Evolutionary conservation across 2,888 invertebrate genomes (phyloP).

Genomic region (Athalia rosae): DNA sequence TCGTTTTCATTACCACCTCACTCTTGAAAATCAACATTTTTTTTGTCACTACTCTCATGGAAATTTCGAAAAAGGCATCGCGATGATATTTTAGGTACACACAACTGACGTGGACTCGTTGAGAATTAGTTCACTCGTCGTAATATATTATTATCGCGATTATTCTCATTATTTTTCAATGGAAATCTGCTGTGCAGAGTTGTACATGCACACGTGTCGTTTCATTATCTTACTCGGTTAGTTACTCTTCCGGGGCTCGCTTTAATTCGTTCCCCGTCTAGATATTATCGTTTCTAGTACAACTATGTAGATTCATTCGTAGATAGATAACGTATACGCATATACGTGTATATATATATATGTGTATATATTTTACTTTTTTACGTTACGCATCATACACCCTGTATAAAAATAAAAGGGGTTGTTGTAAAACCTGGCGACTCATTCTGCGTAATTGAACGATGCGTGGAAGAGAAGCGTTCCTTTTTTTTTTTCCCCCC

Average conservation of each 20-base stretch:
- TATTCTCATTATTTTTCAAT: background rate
- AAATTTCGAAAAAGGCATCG: no score
- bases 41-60: no score
- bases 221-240: background rate
- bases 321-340: no score
- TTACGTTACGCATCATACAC: background rate
- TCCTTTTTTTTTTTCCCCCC: background rate
- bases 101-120: no score
- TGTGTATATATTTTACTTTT: no score
- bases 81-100: no score
- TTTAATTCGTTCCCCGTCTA: slow-evolving; percentile 18
- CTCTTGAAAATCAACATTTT: no score
- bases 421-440: slow-evolving; percentile 17
- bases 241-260: slow-evolving; percentile 7
- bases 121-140: no score
- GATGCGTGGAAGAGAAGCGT: background rate
- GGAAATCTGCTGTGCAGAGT: background rate
- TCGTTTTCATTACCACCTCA: no score
- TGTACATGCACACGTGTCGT: slow-evolving; percentile 11
- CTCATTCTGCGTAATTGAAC: slow-evolving; percentile 40
- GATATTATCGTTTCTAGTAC: background rate
- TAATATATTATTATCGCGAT: no score
- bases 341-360: no score
- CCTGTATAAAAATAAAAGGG: background rate
- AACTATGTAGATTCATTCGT: background rate